Evolutionary conservation across 2,888 invertebrate genomes (phyloP), one percentile per base, ranked within the genome.

Genomic region (Pristionchus maxplancki): DNA sequence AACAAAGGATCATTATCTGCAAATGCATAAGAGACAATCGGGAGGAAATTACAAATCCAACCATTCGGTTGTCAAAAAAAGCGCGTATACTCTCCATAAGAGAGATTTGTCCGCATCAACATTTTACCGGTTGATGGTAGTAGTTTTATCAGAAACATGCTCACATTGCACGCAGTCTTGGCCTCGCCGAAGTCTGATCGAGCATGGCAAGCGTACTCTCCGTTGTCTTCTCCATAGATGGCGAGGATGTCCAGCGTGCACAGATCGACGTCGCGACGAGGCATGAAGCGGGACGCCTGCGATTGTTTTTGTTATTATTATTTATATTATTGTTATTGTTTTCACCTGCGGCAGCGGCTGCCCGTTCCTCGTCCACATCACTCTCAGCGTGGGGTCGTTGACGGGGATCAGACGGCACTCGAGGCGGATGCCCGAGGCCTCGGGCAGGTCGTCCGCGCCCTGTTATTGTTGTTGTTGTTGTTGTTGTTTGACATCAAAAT

Each of bases 121-220:
- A n/a, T n/a, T n/a, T n/a, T n/a, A n/a, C n/a, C n/a, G n/a, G n/a
- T n/a, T n/a, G n/a, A n/a, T n/a, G n/a, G n/a, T n/a, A n/a, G n/a
- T n/a, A n/a, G n/a, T n/a, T n/a, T n/a, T n/a, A n/a, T n/a, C n/a
- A n/a, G n/a, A n/a, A n/a, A n/a, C n/a, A n/a, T n/a, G n/a, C 83
- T 31, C 37, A 88, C 88, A n/a, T 50, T 78, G 88, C 97, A 97
- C 8, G 97, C 97, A 94, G 97, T 97, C 91, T 97, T 97, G 90
- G 98, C 98, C 96, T 98, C 97, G 90, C 98, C 98, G 93, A 97
- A 96, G 92, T 97, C 96, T 95, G 98, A 98, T 87, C 97, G 97
- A 88, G 98, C 98, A 95, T 97, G 97, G 96, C 98, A 98, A 96
- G 98, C 97, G 95, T 98, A 98, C 8, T 97, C 74, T 91, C 98